Conservation (phyloP, 2,797 vertebrate genomes). For the Champsocephalus gunnari region DNA sequence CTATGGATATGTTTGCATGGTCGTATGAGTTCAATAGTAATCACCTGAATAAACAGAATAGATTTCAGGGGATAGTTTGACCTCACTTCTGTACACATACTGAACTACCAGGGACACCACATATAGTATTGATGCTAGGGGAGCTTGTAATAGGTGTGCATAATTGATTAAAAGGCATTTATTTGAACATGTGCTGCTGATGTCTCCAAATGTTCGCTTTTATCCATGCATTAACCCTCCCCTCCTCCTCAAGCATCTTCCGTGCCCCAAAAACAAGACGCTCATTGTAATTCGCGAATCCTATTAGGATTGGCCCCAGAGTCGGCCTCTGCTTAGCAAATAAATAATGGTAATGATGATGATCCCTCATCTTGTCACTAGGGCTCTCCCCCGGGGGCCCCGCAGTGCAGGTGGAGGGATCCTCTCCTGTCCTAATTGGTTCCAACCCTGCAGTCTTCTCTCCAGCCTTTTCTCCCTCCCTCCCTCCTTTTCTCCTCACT, state of each 20-base stretch:
- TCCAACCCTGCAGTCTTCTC: constrained; percentile 84
- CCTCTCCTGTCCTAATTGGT: constrained; percentile 85
- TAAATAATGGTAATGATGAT: constrained; percentile 91
- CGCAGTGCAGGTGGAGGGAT: constrained; percentile 79
- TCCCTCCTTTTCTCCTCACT: not conserved
- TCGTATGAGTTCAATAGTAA: not conserved
- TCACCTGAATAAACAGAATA: constrained; percentile 23
- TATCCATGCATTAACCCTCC: constrained; percentile 55
- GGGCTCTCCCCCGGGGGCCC: constrained; percentile 79
- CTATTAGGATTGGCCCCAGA: constrained; percentile 85
- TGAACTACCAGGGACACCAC: constrained; percentile 16
- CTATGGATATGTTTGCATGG: not conserved
- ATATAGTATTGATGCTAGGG: constrained; percentile 49
- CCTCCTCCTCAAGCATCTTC: constrained; percentile 30
- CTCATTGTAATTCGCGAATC: constrained; percentile 85
- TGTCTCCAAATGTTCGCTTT: constrained; percentile 45
- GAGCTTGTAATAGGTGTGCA: constrained; percentile 36
- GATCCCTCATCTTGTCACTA: constrained; percentile 88
- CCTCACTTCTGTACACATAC: constrained; percentile 30
- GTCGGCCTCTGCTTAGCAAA: constrained; percentile 87
- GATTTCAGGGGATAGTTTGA: constrained; percentile 29
- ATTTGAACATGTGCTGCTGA: constrained; percentile 45
- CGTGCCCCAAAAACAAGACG: constrained; percentile 63
- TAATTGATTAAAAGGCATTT: constrained; percentile 54
- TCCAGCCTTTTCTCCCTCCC: constrained; percentile 66